Evolutionary conservation across 2,797 vertebrate genomes (phyloP).

Genomic region (Karalla daura): DNA sequence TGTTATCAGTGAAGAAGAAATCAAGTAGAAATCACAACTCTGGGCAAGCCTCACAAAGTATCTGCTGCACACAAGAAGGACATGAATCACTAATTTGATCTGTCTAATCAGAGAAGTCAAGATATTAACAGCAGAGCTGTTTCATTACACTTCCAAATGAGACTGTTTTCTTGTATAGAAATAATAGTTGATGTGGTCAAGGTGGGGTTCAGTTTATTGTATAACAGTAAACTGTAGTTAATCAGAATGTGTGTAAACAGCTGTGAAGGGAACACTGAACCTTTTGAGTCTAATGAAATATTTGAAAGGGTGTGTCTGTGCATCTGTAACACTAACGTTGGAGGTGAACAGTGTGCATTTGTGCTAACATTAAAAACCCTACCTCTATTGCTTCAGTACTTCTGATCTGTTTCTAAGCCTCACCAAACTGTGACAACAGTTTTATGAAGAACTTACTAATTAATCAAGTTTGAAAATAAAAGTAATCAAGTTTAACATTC

Average conservation of each 20-base stretch:
- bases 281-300: too few relatives aligned
- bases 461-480: too few relatives aligned
- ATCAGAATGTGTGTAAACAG: not conserved
- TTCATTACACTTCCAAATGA: slow-evolving; percentile 35
- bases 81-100: slow-evolving; percentile 61
- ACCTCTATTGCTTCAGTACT: too few relatives aligned
- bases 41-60: slow-evolving; percentile 42
- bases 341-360: too few relatives aligned
- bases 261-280: not conserved
- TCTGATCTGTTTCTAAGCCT: too few relatives aligned
- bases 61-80: slow-evolving; percentile 31
- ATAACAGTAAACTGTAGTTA: not conserved
- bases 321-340: too few relatives aligned
- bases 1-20: slow-evolving; percentile 37
- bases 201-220: too few relatives aligned
- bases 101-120: slow-evolving; percentile 47
- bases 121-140: slow-evolving; percentile 46
- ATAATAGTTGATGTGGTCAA: slow-evolving; percentile 35
- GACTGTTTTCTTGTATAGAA: slow-evolving; percentile 25
- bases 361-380: too few relatives aligned
- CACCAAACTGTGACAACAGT: too few relatives aligned
- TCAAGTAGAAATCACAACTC: slow-evolving; percentile 54
- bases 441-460: too few relatives aligned
- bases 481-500: too few relatives aligned
- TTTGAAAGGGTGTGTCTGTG: too few relatives aligned